phyloP scores from a whole-genome alignment of 2,113 vertebrate species.

The Suncus etruscus region DNA sequence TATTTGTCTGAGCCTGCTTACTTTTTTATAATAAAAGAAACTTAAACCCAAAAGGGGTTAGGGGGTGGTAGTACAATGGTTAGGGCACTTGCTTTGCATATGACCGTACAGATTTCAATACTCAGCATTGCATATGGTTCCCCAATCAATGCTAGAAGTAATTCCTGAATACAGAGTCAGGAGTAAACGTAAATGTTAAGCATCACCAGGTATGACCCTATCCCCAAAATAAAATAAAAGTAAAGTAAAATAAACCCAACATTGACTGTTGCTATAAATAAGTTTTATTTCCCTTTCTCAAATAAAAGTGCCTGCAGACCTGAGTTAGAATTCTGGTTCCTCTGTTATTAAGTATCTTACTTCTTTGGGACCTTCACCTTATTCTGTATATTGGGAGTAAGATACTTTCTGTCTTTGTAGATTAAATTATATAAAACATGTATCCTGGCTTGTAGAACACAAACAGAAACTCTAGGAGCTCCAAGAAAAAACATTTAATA shows the following conservation, averaged over 20 bases:
- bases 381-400: too few species aligned
- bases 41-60: too few species aligned
- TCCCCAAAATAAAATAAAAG: too few species aligned
- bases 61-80: too few species aligned
- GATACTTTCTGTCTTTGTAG: background rate
- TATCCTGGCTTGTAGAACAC: background rate
- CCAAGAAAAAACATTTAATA: background rate
- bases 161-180: too few species aligned
- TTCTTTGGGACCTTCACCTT: background rate
- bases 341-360: background rate
- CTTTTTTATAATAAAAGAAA: background rate
- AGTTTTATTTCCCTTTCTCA: background rate
- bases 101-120: too few species aligned
- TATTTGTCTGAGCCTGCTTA: background rate
- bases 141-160: too few species aligned
- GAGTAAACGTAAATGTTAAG: too few species aligned
- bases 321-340: background rate
- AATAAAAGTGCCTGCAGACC: background rate
- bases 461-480: background rate
- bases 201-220: too few species aligned
- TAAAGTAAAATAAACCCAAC: background rate
- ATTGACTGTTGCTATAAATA: conserved; percentile 4
- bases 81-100: too few species aligned
- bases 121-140: too few species aligned
- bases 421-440: background rate